These are phyloP conservation scores for Apodemus sylvaticus DNA, from an alignment of 2,113 vertebrate species.

Conservation along the genomic window DNA sequence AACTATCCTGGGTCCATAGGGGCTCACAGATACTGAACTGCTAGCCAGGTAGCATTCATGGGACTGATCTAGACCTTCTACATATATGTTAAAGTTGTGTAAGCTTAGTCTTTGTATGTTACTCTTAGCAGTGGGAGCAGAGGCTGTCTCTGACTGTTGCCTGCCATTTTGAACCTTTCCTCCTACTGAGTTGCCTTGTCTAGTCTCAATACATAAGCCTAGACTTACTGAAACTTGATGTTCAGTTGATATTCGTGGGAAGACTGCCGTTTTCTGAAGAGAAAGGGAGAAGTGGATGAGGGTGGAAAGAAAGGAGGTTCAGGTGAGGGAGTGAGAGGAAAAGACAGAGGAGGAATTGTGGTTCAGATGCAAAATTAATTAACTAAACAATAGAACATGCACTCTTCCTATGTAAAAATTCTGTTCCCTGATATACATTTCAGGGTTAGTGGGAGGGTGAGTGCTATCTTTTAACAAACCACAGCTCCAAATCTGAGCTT, in stretches of 20 bases:
- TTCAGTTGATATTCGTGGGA: background rate
- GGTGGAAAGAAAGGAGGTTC: background rate
- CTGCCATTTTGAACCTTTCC: background rate
- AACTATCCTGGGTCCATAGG: background rate
- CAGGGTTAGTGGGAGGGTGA: background rate
- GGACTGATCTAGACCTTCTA: background rate
- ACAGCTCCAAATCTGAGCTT: background rate
- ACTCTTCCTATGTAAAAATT: background rate
- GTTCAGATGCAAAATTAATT: background rate
- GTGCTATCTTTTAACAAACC: background rate
- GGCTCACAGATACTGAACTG: background rate
- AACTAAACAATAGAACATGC: background rate
- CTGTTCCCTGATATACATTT: background rate
- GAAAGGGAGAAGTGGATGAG: background rate
- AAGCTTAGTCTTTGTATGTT: background rate
- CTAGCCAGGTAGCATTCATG: background rate
- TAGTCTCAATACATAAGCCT: background rate
- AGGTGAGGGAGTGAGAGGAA: background rate
- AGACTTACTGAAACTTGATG: background rate
- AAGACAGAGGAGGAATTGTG: background rate
- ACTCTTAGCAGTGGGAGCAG: background rate
- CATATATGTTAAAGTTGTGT: background rate
- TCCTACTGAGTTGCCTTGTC: background rate
- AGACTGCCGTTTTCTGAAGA: background rate
- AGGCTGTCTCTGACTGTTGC: background rate